These are phyloP conservation scores for Aquatica leii DNA, from an alignment of 2,888 invertebrate species.

Conservation along the genomic window DNA sequence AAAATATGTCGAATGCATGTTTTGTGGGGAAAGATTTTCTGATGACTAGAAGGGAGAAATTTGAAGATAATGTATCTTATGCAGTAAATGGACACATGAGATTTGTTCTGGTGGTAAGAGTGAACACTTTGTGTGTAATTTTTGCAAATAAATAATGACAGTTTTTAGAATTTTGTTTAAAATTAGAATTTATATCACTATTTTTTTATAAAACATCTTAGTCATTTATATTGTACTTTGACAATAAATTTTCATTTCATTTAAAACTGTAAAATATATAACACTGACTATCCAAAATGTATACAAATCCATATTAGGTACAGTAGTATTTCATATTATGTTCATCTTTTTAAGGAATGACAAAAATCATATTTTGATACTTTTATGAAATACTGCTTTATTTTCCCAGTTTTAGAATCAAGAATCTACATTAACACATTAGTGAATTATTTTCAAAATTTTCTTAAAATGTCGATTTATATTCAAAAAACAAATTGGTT, in stretches of 20 bases:
- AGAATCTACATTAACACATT: not conserved
- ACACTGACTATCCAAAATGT: not conserved
- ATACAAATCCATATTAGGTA: not conserved
- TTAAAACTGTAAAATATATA: not conserved
- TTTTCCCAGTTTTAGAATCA: not conserved
- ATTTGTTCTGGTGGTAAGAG: not conserved
- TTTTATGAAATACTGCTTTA: not conserved
- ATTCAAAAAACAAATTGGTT: not conserved
- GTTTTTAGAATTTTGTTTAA: not conserved
- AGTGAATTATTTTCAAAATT: not conserved
- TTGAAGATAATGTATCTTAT: not conserved
- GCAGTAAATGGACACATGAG: not conserved
- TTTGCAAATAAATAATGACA: not conserved
- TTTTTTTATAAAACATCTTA: not conserved
- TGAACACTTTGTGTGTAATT: not conserved
- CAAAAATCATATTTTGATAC: not conserved
- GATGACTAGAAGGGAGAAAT: not conserved
- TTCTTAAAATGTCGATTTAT: not conserved
- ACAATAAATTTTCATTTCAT: not conserved
- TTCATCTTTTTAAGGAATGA: not conserved
- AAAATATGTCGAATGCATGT: not conserved
- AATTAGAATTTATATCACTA: not conserved
- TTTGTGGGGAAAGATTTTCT: not conserved
- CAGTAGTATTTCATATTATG: not conserved
- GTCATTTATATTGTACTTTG: not conserved